Evolutionary conservation across 1,140 invertebrate genomes (phyloP), one percentile per base, ranked within the genome.

Genomic region (Heliothis virescens): DNA sequence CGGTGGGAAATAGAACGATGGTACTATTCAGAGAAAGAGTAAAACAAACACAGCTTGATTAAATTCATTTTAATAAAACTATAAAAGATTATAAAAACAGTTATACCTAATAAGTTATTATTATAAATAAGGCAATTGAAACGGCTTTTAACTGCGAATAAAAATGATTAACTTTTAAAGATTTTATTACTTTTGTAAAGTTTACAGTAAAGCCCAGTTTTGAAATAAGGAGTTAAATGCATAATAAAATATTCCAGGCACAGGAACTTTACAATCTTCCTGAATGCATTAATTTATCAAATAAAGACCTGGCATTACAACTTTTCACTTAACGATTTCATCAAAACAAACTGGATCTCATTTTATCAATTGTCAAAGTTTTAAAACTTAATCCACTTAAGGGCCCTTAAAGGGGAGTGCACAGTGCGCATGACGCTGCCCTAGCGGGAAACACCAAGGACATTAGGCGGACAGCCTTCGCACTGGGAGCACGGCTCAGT

Each of bases 311-410:
- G 34, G 52, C 75, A 78, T 78, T 78, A 78, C 63, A 78, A 92
- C 90, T 92, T 92, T 90, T 90, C 85, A 89, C 90, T 91, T 89
- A 91, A 88, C 80, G 84, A 88, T 89, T 89, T 79, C 83, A 85
- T 85, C 86, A 86, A 91, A 87, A 88, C 86, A 93, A 92, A 91
- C 88, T 88, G 86, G 85, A 90, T 92, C 89, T 88, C 87, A 89
- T 92, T 92, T 91, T 90, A 93, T 91, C 89, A 91, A 93, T 91
- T 90, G 90, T 91, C 87, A 89, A 92, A 93, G 89, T 93, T 93
- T 93, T 91, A 93, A 92, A 93, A 93, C 92, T 94, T 91, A 94
- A 92, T 94, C 90, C 90, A 91, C 90, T 91, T 93, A 90, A 91
- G 91, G 90, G 89, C 91, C 91, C 89, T 92, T 92, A 88, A 87